Conservation (phyloP, 2,113 vertebrate species). For the Rhinolophus ferrumequinum region DNA sequence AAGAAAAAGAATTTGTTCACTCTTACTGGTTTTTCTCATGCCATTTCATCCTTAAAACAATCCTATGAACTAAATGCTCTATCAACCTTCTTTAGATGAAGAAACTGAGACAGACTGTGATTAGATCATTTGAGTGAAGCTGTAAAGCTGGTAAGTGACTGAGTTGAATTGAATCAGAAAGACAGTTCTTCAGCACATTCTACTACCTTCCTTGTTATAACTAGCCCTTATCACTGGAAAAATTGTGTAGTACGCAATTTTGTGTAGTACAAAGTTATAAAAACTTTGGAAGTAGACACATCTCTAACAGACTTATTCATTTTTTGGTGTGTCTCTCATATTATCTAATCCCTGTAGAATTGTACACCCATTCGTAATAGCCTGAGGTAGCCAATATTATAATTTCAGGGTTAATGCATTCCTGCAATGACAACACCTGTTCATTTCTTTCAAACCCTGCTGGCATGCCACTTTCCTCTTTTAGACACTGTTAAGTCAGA, state of each 20-base stretch:
- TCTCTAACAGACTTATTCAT: constrained; percentile 37
- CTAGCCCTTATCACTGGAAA: neutral
- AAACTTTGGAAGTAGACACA: neutral
- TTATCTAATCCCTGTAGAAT: neutral
- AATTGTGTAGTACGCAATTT: neutral
- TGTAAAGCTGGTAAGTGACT: neutral
- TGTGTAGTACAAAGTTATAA: neutral
- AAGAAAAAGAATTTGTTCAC: neutral
- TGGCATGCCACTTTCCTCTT: constrained; percentile 73
- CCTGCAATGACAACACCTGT: constrained; percentile 68
- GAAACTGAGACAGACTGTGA: neutral
- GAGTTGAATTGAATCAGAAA: neutral
- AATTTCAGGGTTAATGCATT: constrained; percentile 51
- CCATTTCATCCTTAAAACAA: constrained; percentile 8
- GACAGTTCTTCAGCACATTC: neutral
- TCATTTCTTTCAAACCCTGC: constrained; percentile 68
- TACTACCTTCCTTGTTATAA: neutral
- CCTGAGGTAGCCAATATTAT: constrained; percentile 34
- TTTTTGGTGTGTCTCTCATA: constrained; percentile 45
- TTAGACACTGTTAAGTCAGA: constrained; percentile 75
- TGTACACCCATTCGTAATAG: neutral
- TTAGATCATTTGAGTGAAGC: neutral
- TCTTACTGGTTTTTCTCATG: neutral
- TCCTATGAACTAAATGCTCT: neutral
- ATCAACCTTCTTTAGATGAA: neutral